These are phyloP conservation scores for Apis dorsata DNA, from an alignment of 1,140 invertebrate genomes.

Conservation along the genomic window DNA sequence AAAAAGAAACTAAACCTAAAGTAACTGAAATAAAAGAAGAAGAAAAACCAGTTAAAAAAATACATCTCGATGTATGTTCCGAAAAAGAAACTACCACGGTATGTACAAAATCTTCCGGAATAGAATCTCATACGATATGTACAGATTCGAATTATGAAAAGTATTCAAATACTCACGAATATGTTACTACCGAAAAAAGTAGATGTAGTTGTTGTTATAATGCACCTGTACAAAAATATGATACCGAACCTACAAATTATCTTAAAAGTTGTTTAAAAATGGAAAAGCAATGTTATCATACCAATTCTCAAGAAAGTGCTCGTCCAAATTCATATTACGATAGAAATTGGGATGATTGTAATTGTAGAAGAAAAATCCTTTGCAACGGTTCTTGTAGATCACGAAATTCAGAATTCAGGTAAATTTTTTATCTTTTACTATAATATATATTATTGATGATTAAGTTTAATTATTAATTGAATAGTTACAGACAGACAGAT, in stretches of 20 bases:
- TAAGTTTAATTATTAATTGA: background rate
- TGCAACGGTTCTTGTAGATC: conserved; percentile 6
- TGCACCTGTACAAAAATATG: background rate
- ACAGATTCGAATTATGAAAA: background rate
- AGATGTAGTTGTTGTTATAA: conserved; percentile 8
- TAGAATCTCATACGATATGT: background rate
- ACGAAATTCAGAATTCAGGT: conserved; percentile 30
- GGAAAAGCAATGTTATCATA: conserved; percentile 8
- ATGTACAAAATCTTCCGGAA: background rate
- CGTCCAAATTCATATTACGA: background rate
- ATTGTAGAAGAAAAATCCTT: conserved; percentile 18
- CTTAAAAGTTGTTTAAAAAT: conserved; percentile 44
- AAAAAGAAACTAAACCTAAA: background rate
- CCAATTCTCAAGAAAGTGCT: background rate
- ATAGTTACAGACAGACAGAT: conserved; percentile 12
- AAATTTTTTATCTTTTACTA: background rate
- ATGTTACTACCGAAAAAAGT: background rate
- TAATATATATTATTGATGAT: background rate
- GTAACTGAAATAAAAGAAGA: no score
- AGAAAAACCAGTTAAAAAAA: background rate
- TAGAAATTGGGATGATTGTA: conserved; percentile 36
- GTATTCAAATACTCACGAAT: background rate
- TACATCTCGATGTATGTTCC: background rate
- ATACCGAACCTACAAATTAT: background rate
- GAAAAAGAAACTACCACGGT: background rate